A percentile compares a stretch with the other conserved stretches of the same genome.
Evolutionary conservation across 2,888 invertebrate species (phyloP).

Genomic region (Alsophila aescularia): DNA sequence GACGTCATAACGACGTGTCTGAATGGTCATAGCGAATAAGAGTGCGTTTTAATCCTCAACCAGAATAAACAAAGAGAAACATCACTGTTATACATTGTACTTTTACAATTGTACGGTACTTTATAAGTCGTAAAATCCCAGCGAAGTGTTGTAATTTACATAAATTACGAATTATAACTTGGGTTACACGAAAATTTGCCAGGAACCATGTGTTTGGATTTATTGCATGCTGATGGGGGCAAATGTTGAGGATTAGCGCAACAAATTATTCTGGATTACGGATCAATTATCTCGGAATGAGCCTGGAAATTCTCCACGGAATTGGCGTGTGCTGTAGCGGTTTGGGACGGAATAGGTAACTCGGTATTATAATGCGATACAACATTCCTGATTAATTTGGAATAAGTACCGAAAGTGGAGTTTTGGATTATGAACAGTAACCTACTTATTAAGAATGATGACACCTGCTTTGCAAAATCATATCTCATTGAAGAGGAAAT

Average conservation of each 20-base stretch:
- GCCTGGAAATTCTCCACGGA: constrained; percentile 34
- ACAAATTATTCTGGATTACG: constrained; percentile 38
- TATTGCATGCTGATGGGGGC: constrained; percentile 36
- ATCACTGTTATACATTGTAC: background rate
- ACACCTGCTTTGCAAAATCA: too few relatives aligned
- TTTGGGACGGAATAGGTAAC: constrained; percentile 10
- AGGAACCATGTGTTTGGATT: constrained; percentile 29
- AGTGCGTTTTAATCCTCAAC: background rate
- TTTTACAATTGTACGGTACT: background rate
- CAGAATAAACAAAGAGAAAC: background rate
- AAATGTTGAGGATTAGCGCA: constrained; percentile 44
- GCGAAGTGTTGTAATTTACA: constrained; percentile 12
- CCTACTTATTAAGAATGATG: too few relatives aligned
- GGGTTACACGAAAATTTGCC: constrained; percentile 4
- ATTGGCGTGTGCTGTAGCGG: background rate
- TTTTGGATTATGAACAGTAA: too few relatives aligned
- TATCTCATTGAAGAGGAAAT: too few relatives aligned
- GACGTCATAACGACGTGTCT: too few relatives aligned
- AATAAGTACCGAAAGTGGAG: background rate
- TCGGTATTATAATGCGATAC: background rate
- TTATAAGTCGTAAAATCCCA: constrained; percentile 11
- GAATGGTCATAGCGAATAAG: too few relatives aligned
- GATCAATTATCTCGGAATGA: constrained; percentile 23
- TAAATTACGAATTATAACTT: constrained; percentile 18
- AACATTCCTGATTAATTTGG: background rate